Evolutionary conservation across 2,797 vertebrate species (phyloP), one percentile per base, ranked within the genome.

Genomic region (Acanthurus lineatus): DNA sequence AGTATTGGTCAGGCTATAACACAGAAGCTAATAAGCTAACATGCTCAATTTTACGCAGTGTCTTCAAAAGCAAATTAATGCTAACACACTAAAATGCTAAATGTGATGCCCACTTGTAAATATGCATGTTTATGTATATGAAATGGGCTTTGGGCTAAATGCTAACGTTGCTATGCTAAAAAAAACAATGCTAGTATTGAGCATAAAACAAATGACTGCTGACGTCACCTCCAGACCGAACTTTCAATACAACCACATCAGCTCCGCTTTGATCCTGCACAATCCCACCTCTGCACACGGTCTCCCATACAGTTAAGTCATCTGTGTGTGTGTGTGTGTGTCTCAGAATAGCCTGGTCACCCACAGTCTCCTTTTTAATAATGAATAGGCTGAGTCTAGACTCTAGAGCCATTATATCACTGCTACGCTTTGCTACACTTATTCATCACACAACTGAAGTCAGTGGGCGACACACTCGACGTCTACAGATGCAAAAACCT

Each of bases 291-390:
- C 65, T 67, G 47, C 19, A 12, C 48, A 32, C 12, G 19, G 3
- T 42, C 16, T 10, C 28, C 47, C 38, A 42, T 32, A 40, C 6
- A 65, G 60, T 20, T 0, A 28, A 35, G 20, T 73, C 49, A 60
- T 28, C 19, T 22, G 4, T 3, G 25, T 25, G 25, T 22, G 4
- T 3, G 25, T 25, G 25, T 48, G 68, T 69, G 20, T 72, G 64
- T 67, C 54, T 6, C 54, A 71, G 48, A 88, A 75, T 28, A 71
- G n/a, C 52, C 28, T 44, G 79, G 58, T 68, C 69, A 49, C 54
- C 40, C 54, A 64, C 52, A 65, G 45, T 17, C 48, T 52, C 49
- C n/a, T 70, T 32, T 49, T 73, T 0, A 84, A 71, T 74, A 68
- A 84, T 79, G 9, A 76, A 78, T 52, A 56, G 14, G 38, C 67